Evolutionary conservation across 2,113 vertebrate species (phyloP).

Genomic region (Chlamydotis undulata): DNA sequence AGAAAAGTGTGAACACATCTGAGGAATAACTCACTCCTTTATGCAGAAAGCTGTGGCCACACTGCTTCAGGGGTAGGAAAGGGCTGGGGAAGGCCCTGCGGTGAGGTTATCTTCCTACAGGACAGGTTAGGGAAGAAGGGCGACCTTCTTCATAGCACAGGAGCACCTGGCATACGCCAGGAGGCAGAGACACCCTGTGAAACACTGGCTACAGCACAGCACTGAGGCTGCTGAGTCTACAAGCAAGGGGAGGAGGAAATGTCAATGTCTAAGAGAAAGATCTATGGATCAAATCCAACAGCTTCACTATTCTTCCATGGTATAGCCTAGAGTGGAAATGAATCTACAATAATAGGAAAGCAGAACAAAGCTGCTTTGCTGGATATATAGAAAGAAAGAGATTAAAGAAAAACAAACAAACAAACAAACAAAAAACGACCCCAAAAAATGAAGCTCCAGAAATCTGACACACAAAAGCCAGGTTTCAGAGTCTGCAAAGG

Average conservation of each 20-base stretch:
- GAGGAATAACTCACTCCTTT: not conserved
- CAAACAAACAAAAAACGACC: not conserved
- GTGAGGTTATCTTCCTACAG: not conserved
- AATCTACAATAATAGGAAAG: not conserved
- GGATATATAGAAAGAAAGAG: not conserved
- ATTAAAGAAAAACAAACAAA: not conserved
- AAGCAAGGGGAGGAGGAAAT: not conserved
- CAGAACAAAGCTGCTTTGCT: not conserved
- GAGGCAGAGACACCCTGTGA: not conserved
- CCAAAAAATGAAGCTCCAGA: not conserved
- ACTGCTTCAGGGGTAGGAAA: not conserved
- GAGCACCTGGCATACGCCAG: not conserved
- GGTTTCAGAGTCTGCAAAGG: not conserved
- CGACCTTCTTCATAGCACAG: not conserved
- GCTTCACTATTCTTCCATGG: not conserved
- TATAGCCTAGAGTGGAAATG: not conserved
- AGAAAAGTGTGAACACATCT: not conserved
- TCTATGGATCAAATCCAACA: not conserved
- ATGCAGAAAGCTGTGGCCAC: not conserved
- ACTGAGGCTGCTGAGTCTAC: not conserved
- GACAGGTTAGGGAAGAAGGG: not conserved
- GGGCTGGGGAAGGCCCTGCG: not conserved
- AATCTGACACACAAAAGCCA: not conserved
- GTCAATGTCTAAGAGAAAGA: not conserved
- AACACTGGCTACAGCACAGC: not conserved